Conservation (phyloP, 2,797 vertebrate genomes). For the Cephalopachus bancanus region DNA sequence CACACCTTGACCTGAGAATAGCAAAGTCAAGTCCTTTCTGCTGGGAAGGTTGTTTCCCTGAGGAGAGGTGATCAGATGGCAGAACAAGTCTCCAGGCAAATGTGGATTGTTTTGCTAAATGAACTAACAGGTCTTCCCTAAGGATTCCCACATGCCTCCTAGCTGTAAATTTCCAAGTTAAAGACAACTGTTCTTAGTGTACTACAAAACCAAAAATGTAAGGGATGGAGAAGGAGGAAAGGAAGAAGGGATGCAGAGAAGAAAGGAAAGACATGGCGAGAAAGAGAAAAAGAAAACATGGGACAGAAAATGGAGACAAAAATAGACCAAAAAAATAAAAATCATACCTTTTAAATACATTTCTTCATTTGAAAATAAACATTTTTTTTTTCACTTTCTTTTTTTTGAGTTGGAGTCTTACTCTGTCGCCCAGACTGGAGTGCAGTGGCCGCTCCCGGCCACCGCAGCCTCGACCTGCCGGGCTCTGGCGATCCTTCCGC, state of each 20-base stretch:
- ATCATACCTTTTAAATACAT: background rate
- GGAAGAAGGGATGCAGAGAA: background rate
- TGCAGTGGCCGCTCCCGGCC: too few relatives aligned
- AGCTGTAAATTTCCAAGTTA: background rate
- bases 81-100: background rate
- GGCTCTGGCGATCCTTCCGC: too few relatives aligned
- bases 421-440: too few relatives aligned
- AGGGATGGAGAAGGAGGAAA: background rate
- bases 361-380: background rate
- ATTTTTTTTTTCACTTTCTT: background rate
- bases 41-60: background rate
- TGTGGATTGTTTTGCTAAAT: background rate
- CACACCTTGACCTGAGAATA: too few relatives aligned
- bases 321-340: background rate
- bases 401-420: too few relatives aligned
- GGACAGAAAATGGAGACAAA: background rate
- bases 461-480: too few relatives aligned
- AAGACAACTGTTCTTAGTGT: background rate
- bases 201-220: background rate
- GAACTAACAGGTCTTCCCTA: background rate
- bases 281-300: background rate
- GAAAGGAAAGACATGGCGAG: background rate
- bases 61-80: background rate
- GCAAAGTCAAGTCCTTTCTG: background rate
- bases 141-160: background rate